Evolutionary conservation across 2,113 vertebrate species (phyloP).

Genomic region (Oncorhynchus kisutch): DNA sequence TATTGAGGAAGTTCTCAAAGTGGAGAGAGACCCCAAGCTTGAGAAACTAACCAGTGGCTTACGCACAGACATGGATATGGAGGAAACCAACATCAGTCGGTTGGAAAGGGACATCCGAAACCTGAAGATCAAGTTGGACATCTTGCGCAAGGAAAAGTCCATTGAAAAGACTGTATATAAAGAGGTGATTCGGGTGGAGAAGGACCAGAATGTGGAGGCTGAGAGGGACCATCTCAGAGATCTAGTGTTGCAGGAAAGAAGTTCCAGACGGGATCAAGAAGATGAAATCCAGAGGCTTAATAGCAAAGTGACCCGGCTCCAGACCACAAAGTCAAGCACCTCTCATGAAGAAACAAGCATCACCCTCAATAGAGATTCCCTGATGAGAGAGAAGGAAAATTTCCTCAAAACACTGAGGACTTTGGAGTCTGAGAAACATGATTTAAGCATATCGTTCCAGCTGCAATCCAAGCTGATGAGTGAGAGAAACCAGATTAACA

Average conservation of each 20-base stretch:
- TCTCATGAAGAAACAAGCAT: conserved; percentile 79
- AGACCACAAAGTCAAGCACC: conserved; percentile 71
- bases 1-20: conserved; percentile 90
- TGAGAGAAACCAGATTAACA: conserved; percentile 76
- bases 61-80: conserved; percentile 75
- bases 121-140: conserved; percentile 79
- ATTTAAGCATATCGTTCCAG: conserved; percentile 76
- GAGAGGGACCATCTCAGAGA: conserved; percentile 84
- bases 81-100: conserved; percentile 71
- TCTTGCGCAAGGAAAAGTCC: conserved; percentile 84
- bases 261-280: conserved; percentile 76
- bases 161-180: conserved; percentile 91
- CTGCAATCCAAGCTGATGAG: conserved; percentile 82
- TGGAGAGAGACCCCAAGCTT: conserved; percentile 87
- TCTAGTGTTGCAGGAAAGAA: conserved; percentile 74
- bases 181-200: conserved; percentile 92
- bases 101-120: conserved; percentile 84
- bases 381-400: conserved; percentile 75
- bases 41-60: conserved; percentile 78
- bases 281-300: conserved; percentile 72
- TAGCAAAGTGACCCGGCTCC: conserved; percentile 74
- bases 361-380: conserved; percentile 64
- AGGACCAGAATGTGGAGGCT: conserved; percentile 82
- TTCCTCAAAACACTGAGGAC: conserved; percentile 76
- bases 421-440: conserved; percentile 80